Conservation (phyloP, 2,888 invertebrate genomes). For the Tetragonisca angustula region DNA sequence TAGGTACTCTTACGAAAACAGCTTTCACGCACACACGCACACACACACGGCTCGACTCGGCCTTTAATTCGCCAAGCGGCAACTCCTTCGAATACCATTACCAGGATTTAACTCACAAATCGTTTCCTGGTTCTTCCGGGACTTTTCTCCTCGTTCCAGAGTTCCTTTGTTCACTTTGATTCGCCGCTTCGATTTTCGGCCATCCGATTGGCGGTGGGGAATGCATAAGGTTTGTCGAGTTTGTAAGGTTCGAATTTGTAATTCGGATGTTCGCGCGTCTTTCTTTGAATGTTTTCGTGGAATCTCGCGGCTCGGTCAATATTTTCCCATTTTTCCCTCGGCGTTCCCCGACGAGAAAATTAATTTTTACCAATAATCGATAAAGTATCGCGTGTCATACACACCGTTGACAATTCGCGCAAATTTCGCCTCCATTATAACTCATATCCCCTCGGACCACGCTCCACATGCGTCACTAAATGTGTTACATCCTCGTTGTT, state of each 20-base stretch:
- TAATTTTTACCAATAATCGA: too few relatives aligned
- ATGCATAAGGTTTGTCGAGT: neutral
- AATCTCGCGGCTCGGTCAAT: too few relatives aligned
- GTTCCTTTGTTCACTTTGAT: neutral
- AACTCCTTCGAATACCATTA: slow-evolving; percentile 38
- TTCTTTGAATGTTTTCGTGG: neutral
- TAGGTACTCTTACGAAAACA: slow-evolving; percentile 40
- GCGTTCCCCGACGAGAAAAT: too few relatives aligned
- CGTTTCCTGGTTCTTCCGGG: too few relatives aligned
- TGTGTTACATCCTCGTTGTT: too few relatives aligned
- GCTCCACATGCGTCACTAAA: too few relatives aligned
- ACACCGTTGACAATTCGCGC: too few relatives aligned
- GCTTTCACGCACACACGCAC: neutral
- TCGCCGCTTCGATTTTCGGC: neutral
- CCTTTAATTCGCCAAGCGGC: slow-evolving; percentile 32
- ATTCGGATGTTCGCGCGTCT: neutral
- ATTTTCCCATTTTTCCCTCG: too few relatives aligned
- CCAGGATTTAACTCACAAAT: slow-evolving; percentile 53
- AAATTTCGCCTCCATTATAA: too few relatives aligned
- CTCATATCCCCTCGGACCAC: too few relatives aligned
- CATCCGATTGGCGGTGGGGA: too few relatives aligned
- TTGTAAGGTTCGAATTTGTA: neutral
- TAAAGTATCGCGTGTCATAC: too few relatives aligned
- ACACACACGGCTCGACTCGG: neutral
- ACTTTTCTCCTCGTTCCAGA: slow-evolving; percentile 1